Base-by-base conservation (phyloP, 2,888 invertebrate species). In the Caenorhabditis parvicauda region DNA sequence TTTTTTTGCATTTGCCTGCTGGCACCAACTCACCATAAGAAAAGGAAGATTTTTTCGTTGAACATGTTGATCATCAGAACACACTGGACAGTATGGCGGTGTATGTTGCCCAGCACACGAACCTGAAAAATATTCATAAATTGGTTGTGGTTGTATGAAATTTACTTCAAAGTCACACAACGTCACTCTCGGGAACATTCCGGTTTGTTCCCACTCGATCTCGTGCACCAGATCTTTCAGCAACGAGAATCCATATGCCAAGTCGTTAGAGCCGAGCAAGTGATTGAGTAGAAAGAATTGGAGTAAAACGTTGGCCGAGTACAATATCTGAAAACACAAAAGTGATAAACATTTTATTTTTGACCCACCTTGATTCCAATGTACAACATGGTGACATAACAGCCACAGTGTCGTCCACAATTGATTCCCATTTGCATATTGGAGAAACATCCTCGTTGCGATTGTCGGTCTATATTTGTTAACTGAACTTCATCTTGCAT, bases 21-120 rank as follows among this genome's bases (percentile, higher is more conserved):
- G n/a, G n/a, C n/a, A n/a, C n/a, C n/a, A 14, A 64, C n/a, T n/a
- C n/a, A n/a, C 72, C 72, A 72, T 42, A 72, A 49, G 54, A 72
- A 72, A 14, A 72, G 50, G 54, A 72, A 72, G 22, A 72, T 72
- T 43, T 81, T 81, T 62, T 80, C 79, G 54, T 80, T 80, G 70
- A 80, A 79, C 80, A 79, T 80, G 59, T 81, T 81, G 55, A 81
- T 81, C 81, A 81, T 81, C 9, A 81, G 65, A 12, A 81, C 81
- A 39, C 80, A 81, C 59, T 81, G 81, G 1, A 81, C 81, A 9
- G 81, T 81, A 65, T 81, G 81, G 24, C 81, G 69, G 57, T 81
- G 81, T 35, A 80, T 80, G 63, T 80, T 80, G 17, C 80, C 80
- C 17, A 79, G 72, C 0, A 79, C 79, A 44, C 79, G 75, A 3